A percentile compares a stretch with the other conserved stretches of the same genome.
These are phyloP conservation scores for Syngnathus scovelli DNA, from an alignment of 2,113 vertebrate genomes.

Conservation along the genomic window DNA sequence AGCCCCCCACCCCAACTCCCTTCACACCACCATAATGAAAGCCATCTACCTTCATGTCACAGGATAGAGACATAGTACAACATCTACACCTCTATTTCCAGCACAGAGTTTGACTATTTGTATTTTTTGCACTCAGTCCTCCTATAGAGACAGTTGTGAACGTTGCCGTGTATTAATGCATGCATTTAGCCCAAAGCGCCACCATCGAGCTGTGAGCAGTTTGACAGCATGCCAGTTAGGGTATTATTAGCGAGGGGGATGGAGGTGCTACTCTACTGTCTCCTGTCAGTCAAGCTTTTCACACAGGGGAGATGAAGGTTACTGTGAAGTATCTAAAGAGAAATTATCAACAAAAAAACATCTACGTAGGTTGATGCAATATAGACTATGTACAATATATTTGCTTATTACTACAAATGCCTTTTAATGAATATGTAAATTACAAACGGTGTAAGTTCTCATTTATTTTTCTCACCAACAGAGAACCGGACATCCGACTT, in stretches of 20 bases:
- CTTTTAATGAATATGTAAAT: background rate
- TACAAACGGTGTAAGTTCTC: too few species aligned
- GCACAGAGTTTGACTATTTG: background rate
- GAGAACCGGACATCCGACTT: too few species aligned
- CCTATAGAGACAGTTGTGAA: conserved; percentile 17
- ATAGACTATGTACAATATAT: background rate
- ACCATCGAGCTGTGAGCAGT: conserved; percentile 11
- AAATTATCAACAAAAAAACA: too few species aligned
- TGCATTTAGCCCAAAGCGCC: conserved; percentile 16
- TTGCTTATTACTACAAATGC: background rate
- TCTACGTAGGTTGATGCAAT: background rate
- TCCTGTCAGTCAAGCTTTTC: conserved; percentile 35
- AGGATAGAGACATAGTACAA: background rate
- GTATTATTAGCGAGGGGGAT: conserved; percentile 26
- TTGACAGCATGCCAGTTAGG: conserved; percentile 13
- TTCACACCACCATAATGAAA: background rate
- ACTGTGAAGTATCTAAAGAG: too few species aligned
- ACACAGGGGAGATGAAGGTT: background rate
- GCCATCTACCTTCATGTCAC: background rate
- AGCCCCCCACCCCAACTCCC: background rate
- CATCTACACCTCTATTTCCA: background rate
- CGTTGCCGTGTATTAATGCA: conserved; percentile 1
- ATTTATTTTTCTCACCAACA: too few species aligned
- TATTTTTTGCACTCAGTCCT: background rate
- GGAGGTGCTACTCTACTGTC: conserved; percentile 29